Base-by-base conservation (phyloP, 2,113 vertebrate genomes). In the Callopanchax toddi region DNA sequence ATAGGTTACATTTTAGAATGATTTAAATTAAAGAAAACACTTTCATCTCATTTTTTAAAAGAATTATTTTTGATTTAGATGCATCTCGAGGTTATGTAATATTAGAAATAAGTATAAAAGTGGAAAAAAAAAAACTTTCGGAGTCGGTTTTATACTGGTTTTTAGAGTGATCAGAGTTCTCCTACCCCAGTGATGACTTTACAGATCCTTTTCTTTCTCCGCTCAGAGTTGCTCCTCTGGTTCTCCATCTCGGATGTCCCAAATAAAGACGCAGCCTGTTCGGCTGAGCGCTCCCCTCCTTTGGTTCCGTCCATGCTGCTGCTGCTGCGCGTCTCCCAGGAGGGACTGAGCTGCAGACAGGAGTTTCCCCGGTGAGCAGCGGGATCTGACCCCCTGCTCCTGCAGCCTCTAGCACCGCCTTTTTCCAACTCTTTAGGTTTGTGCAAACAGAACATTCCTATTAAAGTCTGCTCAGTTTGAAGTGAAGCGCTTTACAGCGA, bases 111-210 rank as follows among this genome's bases (percentile, higher is more conserved):
- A 32, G 29, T 32, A 5, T 8, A 32, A 32, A 32, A n/a, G n/a
- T n/a, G n/a, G n/a, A n/a, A n/a, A n/a, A n/a, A n/a, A n/a, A n/a
- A n/a, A n/a, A n/a, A n/a, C n/a, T n/a, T n/a, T n/a, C n/a, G n/a
- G n/a, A n/a, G n/a, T n/a, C n/a, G n/a, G n/a, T n/a, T n/a, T n/a
- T n/a, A n/a, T n/a, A n/a, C n/a, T n/a, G n/a, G n/a, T n/a, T n/a
- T n/a, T n/a, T n/a, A n/a, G n/a, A n/a, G n/a, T 22, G 5, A 26
- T 17, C 13, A 49, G 8, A 13, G 13, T n/a, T 12, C 2, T 2
- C 6, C 6, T 48, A 92, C 91, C 88, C 26, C 90, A 55, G 48
- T 32, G 1, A 90, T 76, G 59, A 92, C 53, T 77, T 82, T 89
- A 56, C 75, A 67, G 22, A 43, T 88, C 55, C 62, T 76, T 60